Evolutionary conservation across 2,888 invertebrate species (phyloP), one percentile per base, ranked within the genome.

Genomic region (Tromatobia lineatoria): DNA sequence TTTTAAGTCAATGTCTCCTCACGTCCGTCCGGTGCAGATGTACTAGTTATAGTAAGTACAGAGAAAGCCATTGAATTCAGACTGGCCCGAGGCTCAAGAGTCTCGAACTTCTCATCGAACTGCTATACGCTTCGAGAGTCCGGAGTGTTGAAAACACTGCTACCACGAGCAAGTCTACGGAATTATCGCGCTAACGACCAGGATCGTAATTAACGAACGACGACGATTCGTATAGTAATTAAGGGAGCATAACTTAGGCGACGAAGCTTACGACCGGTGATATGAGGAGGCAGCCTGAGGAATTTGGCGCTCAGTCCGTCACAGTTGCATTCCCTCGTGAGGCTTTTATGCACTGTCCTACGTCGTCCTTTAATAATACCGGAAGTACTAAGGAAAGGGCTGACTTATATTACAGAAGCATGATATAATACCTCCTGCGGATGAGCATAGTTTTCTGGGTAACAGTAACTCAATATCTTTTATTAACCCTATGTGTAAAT

Each of bases 141-240:
- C 1, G 15, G 47, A 13, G 47, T 47, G 13, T 13, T 15, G 15
- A 47, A 15, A 13, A 47, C 13, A 7, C 1, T 0, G 3, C 13
- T 4, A 15, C 2, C 10, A 2, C 1, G 10, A 15, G 1, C 4
- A 13, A 20, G 20, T 23, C 23, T 20, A 54, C 54, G 54, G 11
- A 54, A 54, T 54, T 20, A 54, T 54, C 54, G 54, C 20, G 7
- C 54, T 54, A 54, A 54, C 54, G 20, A 54, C 54, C 54, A 23
- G 11, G 54, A 54, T 18, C 54, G 54, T 54, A 54, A 54, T 54
- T 54, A 54, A 54, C 54, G 54, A 54, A 54, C 54, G 54, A 23
- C 20, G 54, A 54, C 54, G 54, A 54, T 54, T 54, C 54, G 54
- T 54, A 54, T 54, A 54, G 54, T 54, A 54, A 54, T 54, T 54